Evolutionary conservation across 1,140 invertebrate genomes (phyloP).

Genomic region (Zaprionus capensis): DNA sequence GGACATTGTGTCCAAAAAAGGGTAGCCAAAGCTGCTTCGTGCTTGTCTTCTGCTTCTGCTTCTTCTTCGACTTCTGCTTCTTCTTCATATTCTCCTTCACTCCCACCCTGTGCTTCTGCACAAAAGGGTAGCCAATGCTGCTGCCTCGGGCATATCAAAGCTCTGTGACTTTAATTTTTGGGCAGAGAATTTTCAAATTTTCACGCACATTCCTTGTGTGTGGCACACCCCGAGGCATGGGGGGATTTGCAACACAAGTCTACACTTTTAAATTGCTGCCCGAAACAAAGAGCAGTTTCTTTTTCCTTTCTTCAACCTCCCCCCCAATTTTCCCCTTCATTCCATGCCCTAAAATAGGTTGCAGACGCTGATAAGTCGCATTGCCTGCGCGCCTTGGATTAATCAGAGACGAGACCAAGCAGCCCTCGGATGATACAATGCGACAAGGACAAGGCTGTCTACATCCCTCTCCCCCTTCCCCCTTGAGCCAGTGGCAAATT

Average conservation of each 20-base stretch:
- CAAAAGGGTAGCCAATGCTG: not conserved
- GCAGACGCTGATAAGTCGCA: conserved; percentile 15
- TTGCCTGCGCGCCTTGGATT: conserved; percentile 7
- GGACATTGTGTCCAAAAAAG: conserved; percentile 17
- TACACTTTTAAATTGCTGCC: conserved; percentile 1
- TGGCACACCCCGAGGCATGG: not conserved
- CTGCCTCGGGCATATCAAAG: conserved; percentile 4
- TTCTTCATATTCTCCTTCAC: too few relatives aligned
- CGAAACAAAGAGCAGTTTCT: conserved; percentile 2
- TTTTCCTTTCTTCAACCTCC: not conserved
- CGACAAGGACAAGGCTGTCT: not conserved
- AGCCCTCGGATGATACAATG: not conserved
- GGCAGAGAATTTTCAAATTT: conserved; percentile 10
- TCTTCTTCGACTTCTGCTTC: too few relatives aligned
- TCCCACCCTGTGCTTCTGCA: not conserved
- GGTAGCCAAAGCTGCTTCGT: not conserved
- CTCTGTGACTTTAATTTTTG: conserved; percentile 24
- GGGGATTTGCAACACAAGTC: not conserved
- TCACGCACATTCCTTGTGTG: conserved; percentile 13
- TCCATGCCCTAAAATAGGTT: not conserved
- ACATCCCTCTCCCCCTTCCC: not conserved
- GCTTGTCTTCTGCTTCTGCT: not conserved
- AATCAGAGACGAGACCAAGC: not conserved
- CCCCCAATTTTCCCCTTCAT: not conserved
- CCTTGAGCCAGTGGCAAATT: not conserved